Evolutionary conservation across 1,140 invertebrate genomes (phyloP).

Genomic region (Pantala flavescens): DNA sequence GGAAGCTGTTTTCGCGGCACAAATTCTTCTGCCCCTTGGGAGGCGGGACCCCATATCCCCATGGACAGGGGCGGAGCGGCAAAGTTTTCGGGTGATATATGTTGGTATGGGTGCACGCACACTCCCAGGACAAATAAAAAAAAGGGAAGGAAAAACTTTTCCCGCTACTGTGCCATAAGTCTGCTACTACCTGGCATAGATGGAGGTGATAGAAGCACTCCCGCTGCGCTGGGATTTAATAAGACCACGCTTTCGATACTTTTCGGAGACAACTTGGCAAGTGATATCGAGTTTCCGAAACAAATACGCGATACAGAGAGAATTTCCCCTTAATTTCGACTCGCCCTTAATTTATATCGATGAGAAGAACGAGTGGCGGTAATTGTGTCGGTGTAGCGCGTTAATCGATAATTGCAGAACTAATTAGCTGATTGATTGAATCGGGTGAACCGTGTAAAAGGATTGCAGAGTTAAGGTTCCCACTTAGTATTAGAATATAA

Average conservation of each 20-base stretch:
- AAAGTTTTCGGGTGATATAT: conserved; percentile 3
- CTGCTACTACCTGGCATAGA: background rate
- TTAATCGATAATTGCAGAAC: too few relatives aligned
- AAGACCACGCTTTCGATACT: background rate
- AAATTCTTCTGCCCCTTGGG: background rate
- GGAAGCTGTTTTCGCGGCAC: background rate
- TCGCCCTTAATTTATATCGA: too few relatives aligned
- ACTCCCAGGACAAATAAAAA: conserved; percentile 1
- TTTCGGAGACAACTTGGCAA: background rate
- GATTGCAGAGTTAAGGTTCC: too few relatives aligned
- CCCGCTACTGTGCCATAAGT: background rate
- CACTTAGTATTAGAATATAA: too few relatives aligned
- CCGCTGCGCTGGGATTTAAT: background rate
- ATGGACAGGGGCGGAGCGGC: background rate
- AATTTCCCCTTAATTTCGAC: too few relatives aligned
- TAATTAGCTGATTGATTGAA: too few relatives aligned
- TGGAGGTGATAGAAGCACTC: background rate
- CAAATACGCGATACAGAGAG: background rate
- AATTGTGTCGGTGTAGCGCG: too few relatives aligned
- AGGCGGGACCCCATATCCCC: background rate
- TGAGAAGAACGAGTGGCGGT: too few relatives aligned
- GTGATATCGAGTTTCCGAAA: background rate
- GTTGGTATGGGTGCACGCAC: background rate
- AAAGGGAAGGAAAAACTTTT: background rate
- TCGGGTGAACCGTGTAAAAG: too few relatives aligned